Percentiles rank a stretch among this genome's conserved stretches.
These are phyloP conservation scores for Idaea biselata DNA, from an alignment of 2,888 invertebrate genomes.

Conservation along the genomic window DNA sequence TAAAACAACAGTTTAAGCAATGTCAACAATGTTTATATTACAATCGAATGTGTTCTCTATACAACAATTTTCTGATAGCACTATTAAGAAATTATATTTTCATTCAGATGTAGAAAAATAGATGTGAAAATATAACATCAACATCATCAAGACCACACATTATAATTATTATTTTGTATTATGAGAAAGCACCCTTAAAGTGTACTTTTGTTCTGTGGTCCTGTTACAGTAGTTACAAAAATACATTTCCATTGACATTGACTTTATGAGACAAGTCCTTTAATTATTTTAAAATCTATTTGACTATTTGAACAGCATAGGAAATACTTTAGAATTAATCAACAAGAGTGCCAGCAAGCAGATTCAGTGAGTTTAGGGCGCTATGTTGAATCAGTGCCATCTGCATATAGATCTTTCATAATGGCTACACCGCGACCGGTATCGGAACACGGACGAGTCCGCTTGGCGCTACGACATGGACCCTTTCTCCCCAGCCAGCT, in stretches of 20 bases:
- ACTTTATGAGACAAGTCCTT: conserved; percentile 7
- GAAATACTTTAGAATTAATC: conserved; percentile 62
- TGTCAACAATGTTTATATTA: conserved; percentile 77
- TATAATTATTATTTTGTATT: conserved; percentile 18
- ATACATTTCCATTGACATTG: conserved; percentile 14
- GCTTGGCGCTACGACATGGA: too few relatives aligned
- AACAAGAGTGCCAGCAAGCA: conserved; percentile 67
- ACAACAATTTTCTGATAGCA: conserved; percentile 60
- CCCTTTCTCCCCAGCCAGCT: too few relatives aligned
- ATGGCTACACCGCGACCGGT: too few relatives aligned
- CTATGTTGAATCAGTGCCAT: background rate
- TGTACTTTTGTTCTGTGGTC: conserved; percentile 49
- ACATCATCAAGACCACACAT: conserved; percentile 52
- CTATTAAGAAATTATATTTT: conserved; percentile 56
- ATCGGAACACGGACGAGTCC: too few relatives aligned
- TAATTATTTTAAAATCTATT: conserved; percentile 28
- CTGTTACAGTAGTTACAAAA: conserved; percentile 36
- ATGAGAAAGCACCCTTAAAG: conserved; percentile 26
- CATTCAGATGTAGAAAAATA: conserved; percentile 70
- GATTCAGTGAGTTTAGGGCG: conserved; percentile 35
- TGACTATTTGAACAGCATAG: conserved; percentile 40
- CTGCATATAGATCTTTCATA: too few relatives aligned
- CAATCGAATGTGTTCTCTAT: conserved; percentile 60
- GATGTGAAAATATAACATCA: conserved; percentile 61
- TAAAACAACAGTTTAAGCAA: conserved; percentile 70